Base-by-base conservation (phyloP, 2,797 vertebrate species). In the Micropoecilia bifurca region DNA sequence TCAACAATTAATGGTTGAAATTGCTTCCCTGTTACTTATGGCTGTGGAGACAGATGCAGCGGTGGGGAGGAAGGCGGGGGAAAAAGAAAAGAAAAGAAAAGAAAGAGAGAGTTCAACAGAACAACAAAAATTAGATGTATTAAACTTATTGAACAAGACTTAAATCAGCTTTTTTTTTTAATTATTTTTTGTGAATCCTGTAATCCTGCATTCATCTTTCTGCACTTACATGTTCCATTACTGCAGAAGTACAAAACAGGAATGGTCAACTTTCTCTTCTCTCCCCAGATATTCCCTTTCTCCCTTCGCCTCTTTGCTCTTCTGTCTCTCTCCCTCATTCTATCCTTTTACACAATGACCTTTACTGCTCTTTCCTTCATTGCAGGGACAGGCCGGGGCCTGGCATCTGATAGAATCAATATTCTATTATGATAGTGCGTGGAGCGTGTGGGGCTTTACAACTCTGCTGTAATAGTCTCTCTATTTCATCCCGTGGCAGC, bases 361-460 rank as follows among this genome's bases (percentile, higher is more conserved):
- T 98, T 97, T 96, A 94, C 94, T 97, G 95, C 95, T 97, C 95
- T 93, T 92, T 94, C 79, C 92, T 94, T 91, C 95, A 96, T 94
- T 93, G 95, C 89, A 92, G 95, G 97, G 96, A 96, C 94, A 95
- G 96, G 95, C 95, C 85, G 86, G 95, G 93, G 92, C 94, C 95
- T 94, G 95, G 95, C 93, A 96, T 96, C 96, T 96, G 95, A 95
- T 95, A 96, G 96, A 97, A 98, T 99, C 97, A 98, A 98, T 98
- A 99, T 97, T 97, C 95, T 97, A 98, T 98, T 98, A 98, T 66
- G 81, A 97, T 96, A 96, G 94, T 95, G 95, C 93, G 90, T 90
- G 93, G 89, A 93, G 95, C 92, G 95, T 95, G 89, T 91, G 95
- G 89, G 91, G 94, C 94, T 96, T 96, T 94, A 96, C 92, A 96